A percentile compares a stretch with the other conserved stretches of the same genome.
phyloP scores from a whole-genome alignment of 2,797 vertebrate genomes.

The Acrossocheilus wenchowensis region DNA sequence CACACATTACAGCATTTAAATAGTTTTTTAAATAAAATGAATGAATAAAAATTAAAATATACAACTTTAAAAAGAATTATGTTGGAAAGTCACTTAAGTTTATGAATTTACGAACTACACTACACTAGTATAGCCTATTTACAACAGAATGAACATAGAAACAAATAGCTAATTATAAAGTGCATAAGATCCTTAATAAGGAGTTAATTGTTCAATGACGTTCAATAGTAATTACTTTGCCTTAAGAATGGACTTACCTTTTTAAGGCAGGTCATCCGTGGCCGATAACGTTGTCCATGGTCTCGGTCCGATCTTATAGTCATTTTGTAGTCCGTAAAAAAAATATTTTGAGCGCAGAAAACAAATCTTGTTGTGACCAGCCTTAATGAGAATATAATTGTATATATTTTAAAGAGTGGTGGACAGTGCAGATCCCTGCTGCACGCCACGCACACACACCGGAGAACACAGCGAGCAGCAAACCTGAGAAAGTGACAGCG shows the following conservation, averaged over 20 bases:
- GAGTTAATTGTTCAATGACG: not conserved
- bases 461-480: not conserved
- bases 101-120: not conserved
- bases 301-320: slow-evolving; percentile 85
- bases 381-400: not conserved
- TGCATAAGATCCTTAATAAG: not conserved
- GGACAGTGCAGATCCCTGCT: slow-evolving; percentile 5
- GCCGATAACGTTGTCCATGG: slow-evolving; percentile 84
- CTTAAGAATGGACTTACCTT: slow-evolving; percentile 80
- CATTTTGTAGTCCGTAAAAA: slow-evolving; percentile 72
- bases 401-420: too few relatives aligned
- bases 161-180: not conserved
- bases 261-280: slow-evolving; percentile 88
- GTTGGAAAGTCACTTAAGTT: not conserved
- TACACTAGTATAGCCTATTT: not conserved
- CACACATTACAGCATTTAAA: not conserved
- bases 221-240: not conserved
- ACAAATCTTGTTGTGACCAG: not conserved
- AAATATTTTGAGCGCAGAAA: not conserved
- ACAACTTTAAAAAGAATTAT: not conserved
- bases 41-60: not conserved
- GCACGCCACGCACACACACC: not conserved
- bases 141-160: not conserved
- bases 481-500: slow-evolving; percentile 42
- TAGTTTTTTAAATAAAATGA: not conserved